Evolutionary conservation across 2,888 invertebrate species (phyloP).

Genomic region (Andrena camellia): DNA sequence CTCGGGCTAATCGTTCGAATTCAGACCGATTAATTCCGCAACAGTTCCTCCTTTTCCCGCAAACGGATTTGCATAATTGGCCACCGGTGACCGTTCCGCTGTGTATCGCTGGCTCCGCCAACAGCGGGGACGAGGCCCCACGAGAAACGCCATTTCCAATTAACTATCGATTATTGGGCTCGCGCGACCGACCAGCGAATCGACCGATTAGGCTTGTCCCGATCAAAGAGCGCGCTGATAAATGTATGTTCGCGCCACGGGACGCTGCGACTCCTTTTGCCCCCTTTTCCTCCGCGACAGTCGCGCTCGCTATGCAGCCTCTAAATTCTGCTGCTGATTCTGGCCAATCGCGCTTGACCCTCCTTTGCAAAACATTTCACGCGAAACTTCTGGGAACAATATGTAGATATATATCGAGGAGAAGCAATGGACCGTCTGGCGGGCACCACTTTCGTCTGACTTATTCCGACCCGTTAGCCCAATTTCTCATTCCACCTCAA

Average conservation of each 20-base stretch:
- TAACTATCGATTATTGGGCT: constrained; percentile 74
- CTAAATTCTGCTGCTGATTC: constrained; percentile 9
- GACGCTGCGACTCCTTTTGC: constrained; percentile 30
- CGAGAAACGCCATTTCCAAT: constrained; percentile 72
- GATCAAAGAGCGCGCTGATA: constrained; percentile 56
- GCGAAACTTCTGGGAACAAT: neutral
- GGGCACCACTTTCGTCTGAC: constrained; percentile 41
- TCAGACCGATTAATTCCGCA: constrained; percentile 52
- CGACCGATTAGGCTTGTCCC: constrained; percentile 62
- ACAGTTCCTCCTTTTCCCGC: constrained; percentile 41
- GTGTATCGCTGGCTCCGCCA: constrained; percentile 9
- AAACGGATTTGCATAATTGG: constrained; percentile 63
- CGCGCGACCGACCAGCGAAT: constrained; percentile 49
- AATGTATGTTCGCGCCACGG: constrained; percentile 45
- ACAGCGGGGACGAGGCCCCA: constrained; percentile 9
- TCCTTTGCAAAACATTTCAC: neutral
- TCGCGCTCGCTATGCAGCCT: neutral
- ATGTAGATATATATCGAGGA: neutral
- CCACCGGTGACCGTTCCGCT: constrained; percentile 60
- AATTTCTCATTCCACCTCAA: constrained; percentile 73
- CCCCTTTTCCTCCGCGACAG: neutral
- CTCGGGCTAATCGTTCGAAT: constrained; percentile 47
- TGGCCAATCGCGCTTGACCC: neutral
- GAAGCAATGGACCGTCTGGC: neutral
- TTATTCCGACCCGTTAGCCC: constrained; percentile 73